Base-by-base conservation (phyloP, 2,888 invertebrate species). In the Ischnura elegans region DNA sequence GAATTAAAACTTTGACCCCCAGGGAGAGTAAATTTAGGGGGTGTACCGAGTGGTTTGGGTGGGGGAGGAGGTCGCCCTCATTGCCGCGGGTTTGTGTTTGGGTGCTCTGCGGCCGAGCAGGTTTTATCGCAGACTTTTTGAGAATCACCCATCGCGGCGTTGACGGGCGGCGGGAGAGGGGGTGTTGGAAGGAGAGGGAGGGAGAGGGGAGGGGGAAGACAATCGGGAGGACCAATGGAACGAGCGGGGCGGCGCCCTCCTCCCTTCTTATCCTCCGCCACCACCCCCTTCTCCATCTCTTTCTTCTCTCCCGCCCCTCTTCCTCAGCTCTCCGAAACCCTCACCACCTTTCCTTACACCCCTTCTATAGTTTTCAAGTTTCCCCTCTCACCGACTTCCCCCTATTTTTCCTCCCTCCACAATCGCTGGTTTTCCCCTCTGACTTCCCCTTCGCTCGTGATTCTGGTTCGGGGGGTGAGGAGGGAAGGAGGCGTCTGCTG, bases 131-230 rank as follows among this genome's bases (percentile, higher is more conserved):
- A 76, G 76, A 36, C 76, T 76, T 76, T 76, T 76, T 76, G 76
- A 76, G 76, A 76, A 76, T 76, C 76, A 76, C 76, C 76, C 76
- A 66, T 66, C 66, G 66, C 66, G 66, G 66, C 66, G 66, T 66
- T 66, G 66, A 66, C 66, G 66, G 66, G 66, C 29, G 66, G 66
- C 19, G 5, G 66, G 29, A 29, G 66, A 29, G 29, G 2, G 29
- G 13, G 66, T 19, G 61, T 5, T 6, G 66, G 66, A 29, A 29
- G 29, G 61, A 25, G 61, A 5, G 21, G 5, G 13, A 25, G 61
- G 21, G 21, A 1, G 16, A 25, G 61, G 66, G 66, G 66, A 21
- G 2, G 29, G 66, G 66, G 66, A 29, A 66, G 29, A 66, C 66
- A 66, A 66, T 66, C 66, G 66, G 66, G 66, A 66, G 66, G 66